Base-by-base conservation (phyloP, 1,140 invertebrate species). In the Rhopalosiphum padi region DNA sequence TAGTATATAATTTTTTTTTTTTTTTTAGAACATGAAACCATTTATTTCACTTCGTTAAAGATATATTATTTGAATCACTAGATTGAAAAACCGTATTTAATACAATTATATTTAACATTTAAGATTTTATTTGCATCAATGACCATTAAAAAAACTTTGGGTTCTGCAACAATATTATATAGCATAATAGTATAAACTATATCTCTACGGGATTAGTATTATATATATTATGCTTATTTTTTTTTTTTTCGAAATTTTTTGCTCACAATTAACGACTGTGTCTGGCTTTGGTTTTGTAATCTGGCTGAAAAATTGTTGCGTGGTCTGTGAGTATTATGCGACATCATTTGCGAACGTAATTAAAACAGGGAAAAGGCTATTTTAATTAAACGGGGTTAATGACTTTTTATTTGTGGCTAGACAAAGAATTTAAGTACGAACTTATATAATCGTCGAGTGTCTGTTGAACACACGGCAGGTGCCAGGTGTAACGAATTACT, bases 341-440 rank as follows among this genome's bases (percentile, higher is more conserved):
- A 86, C 68, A 85, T 93, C 23, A 35, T 86, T 92, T 53, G 46
- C 35, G 15, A 82, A 25, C 46, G 48, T n/a, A 93, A 93, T 85
- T 86, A 55, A 41, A 41, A 85, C 91, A 25, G 7, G 23, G 35
- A 43, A 86, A 41, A 35, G 90, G 68, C 5, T 21, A 46, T 83
- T 92, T 53, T 93, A 93, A 93, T 93, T 93, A 93, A 93, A 93
- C 46, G 82, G 82, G 91, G 77, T 53, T 93, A 93, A 93, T 55
- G 43, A 55, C 82, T 93, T 93, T 93, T 93, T 93, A 93, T 93
- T 93, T 83, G 77, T 51, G 11, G 53, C 48, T 53, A 93, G 77
- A 93, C 77, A 93, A 93, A 93, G 82, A 93, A 93, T 93, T 86
- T 37, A 46, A 92, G 91, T 51, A 35, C 11, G n/a, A 93, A 93